Percentiles rank a stretch among this genome's conserved stretches.
These are phyloP conservation scores for Vultur gryphus DNA, from an alignment of 2,797 vertebrate genomes.

Conservation along the genomic window DNA sequence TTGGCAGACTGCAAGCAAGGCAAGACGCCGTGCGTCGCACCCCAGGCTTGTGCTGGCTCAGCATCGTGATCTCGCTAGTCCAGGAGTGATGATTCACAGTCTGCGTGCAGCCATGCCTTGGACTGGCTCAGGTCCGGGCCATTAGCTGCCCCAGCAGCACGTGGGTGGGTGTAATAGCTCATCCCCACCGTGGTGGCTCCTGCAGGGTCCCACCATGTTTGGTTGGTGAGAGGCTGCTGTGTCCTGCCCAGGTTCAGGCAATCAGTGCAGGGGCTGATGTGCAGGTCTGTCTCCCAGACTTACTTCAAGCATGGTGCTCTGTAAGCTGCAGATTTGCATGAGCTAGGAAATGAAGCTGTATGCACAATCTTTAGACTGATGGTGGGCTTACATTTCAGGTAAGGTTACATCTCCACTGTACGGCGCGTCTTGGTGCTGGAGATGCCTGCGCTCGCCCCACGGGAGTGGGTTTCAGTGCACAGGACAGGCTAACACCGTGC, in stretches of 20 bases:
- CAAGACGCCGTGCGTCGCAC: not conserved
- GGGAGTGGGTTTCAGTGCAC: not conserved
- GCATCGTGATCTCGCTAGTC: not conserved
- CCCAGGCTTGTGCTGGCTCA: not conserved
- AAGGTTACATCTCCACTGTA: not conserved
- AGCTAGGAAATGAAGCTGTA: not conserved
- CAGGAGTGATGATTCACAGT: not conserved
- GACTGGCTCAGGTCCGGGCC: not conserved
- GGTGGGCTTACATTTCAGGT: not conserved
- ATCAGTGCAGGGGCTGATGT: not conserved
- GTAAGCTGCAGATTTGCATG: not conserved
- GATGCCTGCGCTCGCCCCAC: rapidly evolving
- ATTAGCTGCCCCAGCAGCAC: not conserved
- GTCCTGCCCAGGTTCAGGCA: not conserved
- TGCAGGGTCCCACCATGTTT: rapidly evolving
- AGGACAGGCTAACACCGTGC: rapidly evolving
- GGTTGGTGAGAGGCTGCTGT: not conserved
- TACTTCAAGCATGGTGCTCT: not conserved
- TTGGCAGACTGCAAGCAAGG: not conserved
- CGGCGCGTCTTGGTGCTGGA: not conserved
- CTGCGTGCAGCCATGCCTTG: not conserved
- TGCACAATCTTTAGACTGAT: rapidly evolving
- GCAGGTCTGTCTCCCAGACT: not conserved
- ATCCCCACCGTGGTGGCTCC: rapidly evolving
- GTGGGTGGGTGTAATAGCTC: not conserved